Conservation (phyloP, 2,888 invertebrate genomes). For the Nomada hirtipes region DNA sequence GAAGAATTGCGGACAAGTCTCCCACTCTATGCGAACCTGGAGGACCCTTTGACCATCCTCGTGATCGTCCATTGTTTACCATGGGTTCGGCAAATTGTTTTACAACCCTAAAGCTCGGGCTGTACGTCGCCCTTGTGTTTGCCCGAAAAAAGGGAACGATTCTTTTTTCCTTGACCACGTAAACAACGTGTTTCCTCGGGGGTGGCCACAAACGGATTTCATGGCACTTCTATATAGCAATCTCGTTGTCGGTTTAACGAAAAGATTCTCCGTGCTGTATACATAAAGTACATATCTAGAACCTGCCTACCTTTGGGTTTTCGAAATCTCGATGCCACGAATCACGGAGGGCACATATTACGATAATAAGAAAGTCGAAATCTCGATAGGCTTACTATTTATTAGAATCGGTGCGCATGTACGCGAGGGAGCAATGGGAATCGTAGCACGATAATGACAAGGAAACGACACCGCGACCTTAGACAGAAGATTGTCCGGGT, state of each 20-base stretch:
- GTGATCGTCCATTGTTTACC: conserved; percentile 79
- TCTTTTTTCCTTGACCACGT: neutral
- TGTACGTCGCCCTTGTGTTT: conserved; percentile 17
- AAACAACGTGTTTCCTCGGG: conserved; percentile 13
- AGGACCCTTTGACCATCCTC: conserved; percentile 42
- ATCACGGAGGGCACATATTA: too few relatives aligned
- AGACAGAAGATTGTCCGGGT: conserved; percentile 14
- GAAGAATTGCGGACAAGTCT: conserved; percentile 1
- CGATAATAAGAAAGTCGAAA: too few relatives aligned
- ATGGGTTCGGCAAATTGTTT: conserved; percentile 75
- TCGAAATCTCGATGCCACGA: too few relatives aligned
- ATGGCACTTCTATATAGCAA: neutral
- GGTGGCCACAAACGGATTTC: conserved; percentile 30
- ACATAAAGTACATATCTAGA: too few relatives aligned
- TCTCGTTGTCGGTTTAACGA: conserved; percentile 5
- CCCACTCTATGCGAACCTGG: neutral
- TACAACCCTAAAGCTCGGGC: conserved; percentile 62
- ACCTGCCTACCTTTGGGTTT: too few relatives aligned
- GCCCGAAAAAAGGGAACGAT: conserved; percentile 34
- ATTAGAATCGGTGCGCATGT: too few relatives aligned
- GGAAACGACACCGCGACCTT: conserved; percentile 22
- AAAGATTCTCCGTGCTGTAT: neutral
- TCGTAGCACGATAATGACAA: conserved; percentile 35
- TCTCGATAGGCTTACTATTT: too few relatives aligned
- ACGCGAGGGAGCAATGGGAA: too few relatives aligned